Base-by-base conservation (phyloP, 2,797 vertebrate genomes). In the Propithecus perrieri region DNA sequence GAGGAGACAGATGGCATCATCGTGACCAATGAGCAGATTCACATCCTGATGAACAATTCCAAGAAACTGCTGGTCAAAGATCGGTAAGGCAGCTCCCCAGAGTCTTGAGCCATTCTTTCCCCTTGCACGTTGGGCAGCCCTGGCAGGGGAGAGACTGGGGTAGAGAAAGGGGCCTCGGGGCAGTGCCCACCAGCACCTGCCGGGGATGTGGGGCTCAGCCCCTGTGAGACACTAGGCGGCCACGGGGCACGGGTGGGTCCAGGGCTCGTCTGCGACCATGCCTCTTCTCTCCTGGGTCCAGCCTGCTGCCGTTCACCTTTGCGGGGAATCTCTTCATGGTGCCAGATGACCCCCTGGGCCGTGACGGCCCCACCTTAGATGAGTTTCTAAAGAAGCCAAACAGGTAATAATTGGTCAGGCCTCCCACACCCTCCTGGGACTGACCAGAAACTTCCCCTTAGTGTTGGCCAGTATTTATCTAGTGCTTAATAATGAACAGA, bases 281-380 rank as follows among this genome's bases (percentile, higher is more conserved):
- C 30, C 17, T 67, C 18, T n/a, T 93, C 50, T 93, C 28, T 89
- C 59, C 18, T 8, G 35, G 48, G 26, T 69, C 63, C 96, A 99
- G 99, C 89, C 97, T 99, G 91, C 99, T 99, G 53, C 99, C 99
- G 98, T 99, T 99, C 97, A 99, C 99, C 3, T 99, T 99, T 98
- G 99, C 99, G 5, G 99, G 99, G 12, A 99, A 99, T 96, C 99
- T 98, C 93, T 99, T 99, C 98, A 99, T 99, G 99, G 99, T 99
- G 79, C 99, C 99, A 0, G 99, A 99, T 20, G 99, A 99, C 95
- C 99, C 99, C 0, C 96, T 99, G 93, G 99, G 99, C 46, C 98
- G 99, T 89, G 98, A 98, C 24, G 99, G 99, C 41, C 99, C 99
- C 65, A 99, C 99, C 92, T 98, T 99, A 92, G 98, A 99, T 8